Evolutionary conservation across 2,888 invertebrate species (phyloP).

Genomic region (Phrixothrix hirtus): DNA sequence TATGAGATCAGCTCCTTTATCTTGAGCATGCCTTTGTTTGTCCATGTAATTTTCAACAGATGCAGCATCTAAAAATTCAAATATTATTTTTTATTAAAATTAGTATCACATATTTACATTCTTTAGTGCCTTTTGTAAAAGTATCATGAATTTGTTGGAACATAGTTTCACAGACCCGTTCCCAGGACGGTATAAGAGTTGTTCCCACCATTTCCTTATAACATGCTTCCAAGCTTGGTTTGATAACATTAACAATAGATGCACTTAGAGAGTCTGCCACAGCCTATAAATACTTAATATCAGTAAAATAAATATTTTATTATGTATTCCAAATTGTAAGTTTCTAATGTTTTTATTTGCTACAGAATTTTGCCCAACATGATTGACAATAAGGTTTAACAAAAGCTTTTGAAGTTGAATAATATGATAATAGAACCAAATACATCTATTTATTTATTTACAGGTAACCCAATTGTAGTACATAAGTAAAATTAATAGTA

Average conservation of each 20-base stretch:
- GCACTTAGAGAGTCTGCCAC: constrained; percentile 75
- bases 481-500: too few species aligned
- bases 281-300: constrained; percentile 65
- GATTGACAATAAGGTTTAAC: too few species aligned
- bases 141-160: constrained; percentile 88
- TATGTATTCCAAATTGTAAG: too few species aligned
- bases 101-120: constrained; percentile 87
- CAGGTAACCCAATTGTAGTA: too few species aligned
- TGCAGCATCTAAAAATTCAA: constrained; percentile 53
- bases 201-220: constrained; percentile 79
- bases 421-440: too few species aligned
- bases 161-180: constrained; percentile 82
- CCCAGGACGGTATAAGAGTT: constrained; percentile 82
- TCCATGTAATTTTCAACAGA: constrained; percentile 56
- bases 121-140: constrained; percentile 86
- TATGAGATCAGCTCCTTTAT: constrained; percentile 54
- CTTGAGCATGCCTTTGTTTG: constrained; percentile 52
- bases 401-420: too few species aligned
- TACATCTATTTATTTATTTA: too few species aligned
- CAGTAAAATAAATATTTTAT: too few species aligned
- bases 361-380: too few species aligned
- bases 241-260: constrained; percentile 69
- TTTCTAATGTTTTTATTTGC: too few species aligned
- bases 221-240: constrained; percentile 73
- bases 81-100: too few species aligned